phyloP scores from a whole-genome alignment of 2,888 invertebrate species.

The Euzophera pinguis region DNA sequence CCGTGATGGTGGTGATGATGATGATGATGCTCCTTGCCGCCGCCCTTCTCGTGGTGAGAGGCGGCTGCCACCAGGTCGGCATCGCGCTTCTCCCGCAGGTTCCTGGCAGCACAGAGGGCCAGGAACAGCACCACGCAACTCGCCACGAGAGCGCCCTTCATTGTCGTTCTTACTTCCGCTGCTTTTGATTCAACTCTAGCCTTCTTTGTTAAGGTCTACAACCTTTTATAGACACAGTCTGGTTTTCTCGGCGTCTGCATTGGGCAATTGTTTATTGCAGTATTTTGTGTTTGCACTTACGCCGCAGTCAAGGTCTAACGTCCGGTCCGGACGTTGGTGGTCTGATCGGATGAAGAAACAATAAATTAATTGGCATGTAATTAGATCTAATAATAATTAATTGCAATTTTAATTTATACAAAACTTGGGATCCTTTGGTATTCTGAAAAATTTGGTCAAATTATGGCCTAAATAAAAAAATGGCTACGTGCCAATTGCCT shows the following conservation, averaged over 20 bases:
- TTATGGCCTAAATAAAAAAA: too few species aligned
- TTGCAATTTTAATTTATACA: too few species aligned
- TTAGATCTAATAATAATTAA: too few species aligned
- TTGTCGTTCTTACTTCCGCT: conserved; percentile 42
- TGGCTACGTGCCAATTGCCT: too few species aligned
- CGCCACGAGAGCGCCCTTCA: conserved; percentile 55
- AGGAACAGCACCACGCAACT: conserved; percentile 56
- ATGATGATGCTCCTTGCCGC: conserved; percentile 82
- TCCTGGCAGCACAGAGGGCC: conserved; percentile 62
- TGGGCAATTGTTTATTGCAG: conserved; percentile 62
- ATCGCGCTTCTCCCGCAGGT: conserved; percentile 63
- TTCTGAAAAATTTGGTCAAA: too few species aligned
- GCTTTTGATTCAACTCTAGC: conserved; percentile 48
- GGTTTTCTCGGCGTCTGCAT: conserved; percentile 54
- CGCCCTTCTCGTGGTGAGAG: conserved; percentile 73
- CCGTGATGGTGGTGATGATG: conserved; percentile 83
- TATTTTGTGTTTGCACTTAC: conserved; percentile 41
- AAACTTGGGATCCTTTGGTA: too few species aligned
- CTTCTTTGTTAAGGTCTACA: conserved; percentile 39
- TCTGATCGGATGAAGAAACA: not conserved
- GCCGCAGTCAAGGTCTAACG: conserved; percentile 54
- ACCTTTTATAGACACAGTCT: conserved; percentile 69
- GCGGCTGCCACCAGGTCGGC: conserved; percentile 78
- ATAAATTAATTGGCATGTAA: not conserved
- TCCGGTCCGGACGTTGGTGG: conserved; percentile 17